Evolutionary conservation across 2,888 invertebrate species (phyloP).

Genomic region (Harpalus rufipes): DNA sequence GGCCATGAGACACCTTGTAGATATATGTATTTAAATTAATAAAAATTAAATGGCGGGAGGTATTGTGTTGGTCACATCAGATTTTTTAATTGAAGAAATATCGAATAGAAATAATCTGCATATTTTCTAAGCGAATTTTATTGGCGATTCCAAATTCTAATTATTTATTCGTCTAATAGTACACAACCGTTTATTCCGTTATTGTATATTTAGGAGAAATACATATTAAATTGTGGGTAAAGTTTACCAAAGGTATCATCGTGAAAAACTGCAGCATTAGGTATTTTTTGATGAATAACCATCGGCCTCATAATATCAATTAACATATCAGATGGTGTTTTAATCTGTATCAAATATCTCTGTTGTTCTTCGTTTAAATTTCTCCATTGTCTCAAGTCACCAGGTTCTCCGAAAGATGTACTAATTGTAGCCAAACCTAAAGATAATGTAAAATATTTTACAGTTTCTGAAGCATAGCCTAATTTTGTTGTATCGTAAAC

Average conservation of each 20-base stretch:
- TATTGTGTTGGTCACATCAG: too few species aligned
- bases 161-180: too few species aligned
- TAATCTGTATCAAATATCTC: slow-evolving; percentile 88
- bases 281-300: slow-evolving; percentile 90
- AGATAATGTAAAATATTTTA: slow-evolving; percentile 90
- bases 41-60: too few species aligned
- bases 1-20: too few species aligned
- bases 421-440: slow-evolving; percentile 90
- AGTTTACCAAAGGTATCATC: slow-evolving; percentile 88
- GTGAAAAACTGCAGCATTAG: slow-evolving; percentile 94
- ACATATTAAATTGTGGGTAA: neutral
- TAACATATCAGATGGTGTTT: slow-evolving; percentile 91
- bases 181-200: too few species aligned
- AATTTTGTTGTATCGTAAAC: slow-evolving; percentile 90
- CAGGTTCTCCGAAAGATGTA: slow-evolving; percentile 90
- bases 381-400: slow-evolving; percentile 91
- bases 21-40: too few species aligned
- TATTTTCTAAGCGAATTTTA: too few species aligned
- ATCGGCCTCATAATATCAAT: slow-evolving; percentile 91
- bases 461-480: slow-evolving; percentile 89
- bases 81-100: too few species aligned
- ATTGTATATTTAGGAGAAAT: too few species aligned
- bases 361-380: slow-evolving; percentile 84
- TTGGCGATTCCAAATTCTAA: too few species aligned
- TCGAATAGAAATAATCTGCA: too few species aligned